Evolutionary conservation across 2,888 invertebrate species (phyloP), one percentile per base, ranked within the genome.

Genomic region (Spilosoma lubricipeda): DNA sequence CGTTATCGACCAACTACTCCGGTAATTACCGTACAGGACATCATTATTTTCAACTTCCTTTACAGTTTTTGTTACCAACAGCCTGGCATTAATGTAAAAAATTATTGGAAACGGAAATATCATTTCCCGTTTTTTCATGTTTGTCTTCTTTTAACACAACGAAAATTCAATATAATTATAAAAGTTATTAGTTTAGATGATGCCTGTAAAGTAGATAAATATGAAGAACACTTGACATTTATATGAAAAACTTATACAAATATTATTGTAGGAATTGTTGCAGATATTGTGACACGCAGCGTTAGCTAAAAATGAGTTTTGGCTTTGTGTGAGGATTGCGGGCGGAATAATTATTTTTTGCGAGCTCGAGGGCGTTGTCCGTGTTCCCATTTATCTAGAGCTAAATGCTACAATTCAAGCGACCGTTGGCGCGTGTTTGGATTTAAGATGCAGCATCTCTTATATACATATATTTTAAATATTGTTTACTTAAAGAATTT

Each of bases 271-370:
- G 79, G 78, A 74, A 82, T 79, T 79, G 82, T 86, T 81, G 84
- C 83, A 83, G 85, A 86, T 86, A 86, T 88, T 85, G 85, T 87
- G 87, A 85, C 84, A 82, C 81, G 83, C 82, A 84, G 87, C 86
- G 86, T 88, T 87, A 85, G 87, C 87, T 87, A 87, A 90, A 90
- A 89, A 88, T 89, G 87, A 86, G 85, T 90, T 90, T 88, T 85
- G 87, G 87, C 89, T 89, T 89, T 89, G 89, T 88, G 87, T 85
- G 86, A 83, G 87, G 84, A 87, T 85, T 89, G 90, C 87, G 88
- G 85, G 85, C 85, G 84, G 87, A 88, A 90, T 90, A 90, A 91
- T 91, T 90, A 89, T 90, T 91, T 91, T 91, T 91, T 90, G 86
- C 85, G 80, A 82, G 86, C 87, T 82, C 80, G 87, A 80, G 84